Base-by-base conservation (phyloP, 2,113 vertebrate species). In the Stegostoma tigrinum region DNA sequence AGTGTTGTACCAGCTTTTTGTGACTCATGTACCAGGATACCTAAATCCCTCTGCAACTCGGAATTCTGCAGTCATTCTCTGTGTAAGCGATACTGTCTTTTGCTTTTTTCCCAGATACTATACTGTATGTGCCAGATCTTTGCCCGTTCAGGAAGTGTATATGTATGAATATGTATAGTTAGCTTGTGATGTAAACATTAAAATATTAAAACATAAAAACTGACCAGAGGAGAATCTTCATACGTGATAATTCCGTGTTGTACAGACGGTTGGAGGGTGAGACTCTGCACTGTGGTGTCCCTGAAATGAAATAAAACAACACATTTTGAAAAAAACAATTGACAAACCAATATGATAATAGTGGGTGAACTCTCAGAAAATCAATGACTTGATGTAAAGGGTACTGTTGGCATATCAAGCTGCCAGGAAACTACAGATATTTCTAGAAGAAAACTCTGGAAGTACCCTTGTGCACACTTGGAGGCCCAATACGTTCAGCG, bases 221-320 rank as follows among this genome's bases (percentile, higher is more conserved):
- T 97, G 96, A 99, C 98, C 97, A 99, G 97, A 23, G 99, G 99
- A 0, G 99, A 99, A 97, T 99, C 99, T 97, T 99, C 99, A 94
- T 99, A 99, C 0, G 97, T 97, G 96, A 99, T 99, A 96, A 98
- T 97, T 93, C 99, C 99, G 6, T 99, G 98, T 96, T 97, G 98
- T 96, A 99, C 99, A 8, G 99, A 99, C 85, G 99, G 99, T 97
- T 99, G 99, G 80, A 99, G 97, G 3, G 99, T 99, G 96, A 99
- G 98, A 30, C 98, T 98, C 97, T 99, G 99, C 45, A 99, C 99
- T 0, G 99, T 99, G 1, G 99, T 99, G 96, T 99, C 99, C 96
- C 99, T 99, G 97, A 94, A 94, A 27, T 48, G 97, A 91, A 96
- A 94, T 96, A 55, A 95, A 66, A 96, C 86, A 0, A 96, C 68